phyloP scores from a whole-genome alignment of 2,888 invertebrate species.

The Ptychoptera albimana region DNA sequence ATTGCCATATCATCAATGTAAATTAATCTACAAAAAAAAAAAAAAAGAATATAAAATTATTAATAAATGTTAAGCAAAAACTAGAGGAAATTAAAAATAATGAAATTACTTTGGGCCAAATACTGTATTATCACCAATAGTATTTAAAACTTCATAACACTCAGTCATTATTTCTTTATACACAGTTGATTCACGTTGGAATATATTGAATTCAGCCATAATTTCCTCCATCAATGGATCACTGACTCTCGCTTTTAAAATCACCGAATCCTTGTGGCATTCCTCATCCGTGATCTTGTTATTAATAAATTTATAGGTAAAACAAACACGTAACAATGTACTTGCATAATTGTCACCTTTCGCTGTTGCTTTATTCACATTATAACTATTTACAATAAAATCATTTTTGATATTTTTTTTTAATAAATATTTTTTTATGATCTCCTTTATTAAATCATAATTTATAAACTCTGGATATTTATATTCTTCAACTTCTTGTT shows the following conservation, averaged over 20 bases:
- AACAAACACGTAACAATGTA: constrained; percentile 15
- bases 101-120: constrained; percentile 17
- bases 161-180: constrained; percentile 15
- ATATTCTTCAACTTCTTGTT: no score
- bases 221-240: constrained; percentile 15
- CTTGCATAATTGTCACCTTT: constrained; percentile 21
- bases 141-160: constrained; percentile 12
- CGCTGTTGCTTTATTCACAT: constrained; percentile 12
- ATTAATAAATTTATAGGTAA: constrained; percentile 10
- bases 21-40: no score
- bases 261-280: constrained; percentile 9
- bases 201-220: constrained; percentile 18
- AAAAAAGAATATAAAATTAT: no score
- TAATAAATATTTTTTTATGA: no score
- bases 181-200: constrained; percentile 16
- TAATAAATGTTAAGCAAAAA: background rate
- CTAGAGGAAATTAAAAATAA: no score
- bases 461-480: no score
- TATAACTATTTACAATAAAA: background rate
- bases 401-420: no score
- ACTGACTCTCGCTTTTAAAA: constrained; percentile 18
- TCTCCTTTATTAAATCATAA: no score
- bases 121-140: constrained; percentile 14
- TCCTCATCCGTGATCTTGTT: background rate
- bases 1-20: constrained; percentile 6